Conservation (phyloP, 35 echinoderm and acorn worm species). For the Eucidaris tribuloides region DNA sequence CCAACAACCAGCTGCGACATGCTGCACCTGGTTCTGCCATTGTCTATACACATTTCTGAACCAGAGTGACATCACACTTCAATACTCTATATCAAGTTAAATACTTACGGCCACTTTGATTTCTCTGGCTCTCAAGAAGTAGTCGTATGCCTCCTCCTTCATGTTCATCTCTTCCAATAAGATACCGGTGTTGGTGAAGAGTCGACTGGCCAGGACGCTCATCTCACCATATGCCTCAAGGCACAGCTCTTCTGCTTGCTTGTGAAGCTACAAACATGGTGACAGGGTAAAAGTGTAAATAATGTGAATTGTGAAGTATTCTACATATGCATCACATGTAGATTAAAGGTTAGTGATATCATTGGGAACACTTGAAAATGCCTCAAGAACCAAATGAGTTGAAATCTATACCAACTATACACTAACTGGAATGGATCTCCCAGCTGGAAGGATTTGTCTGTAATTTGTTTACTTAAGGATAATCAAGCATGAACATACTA, state of each 20-base stretch:
- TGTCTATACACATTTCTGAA: no score
- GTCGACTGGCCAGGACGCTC: constrained; percentile 56
- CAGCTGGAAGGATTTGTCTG: no score
- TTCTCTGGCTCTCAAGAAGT: constrained; percentile 24
- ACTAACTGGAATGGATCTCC: no score
- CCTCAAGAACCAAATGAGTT: no score
- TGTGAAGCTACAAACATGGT: constrained; percentile 32
- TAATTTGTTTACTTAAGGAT: no score
- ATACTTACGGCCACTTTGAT: constrained; percentile 61
- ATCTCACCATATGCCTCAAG: constrained; percentile 67
- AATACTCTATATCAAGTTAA: not conserved
- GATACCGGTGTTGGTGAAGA: constrained; percentile 71
- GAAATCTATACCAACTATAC: no score
- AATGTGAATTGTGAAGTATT: not conserved
- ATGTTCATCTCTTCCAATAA: constrained; percentile 52
- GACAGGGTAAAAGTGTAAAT: not conserved
- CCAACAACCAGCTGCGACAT: not conserved
- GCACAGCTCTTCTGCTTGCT: constrained; percentile 53
- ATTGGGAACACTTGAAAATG: no score
- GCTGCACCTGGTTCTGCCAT: no score
- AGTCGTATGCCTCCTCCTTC: constrained; percentile 47
- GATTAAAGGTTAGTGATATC: no score
- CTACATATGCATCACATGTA: no score
- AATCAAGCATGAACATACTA: no score
- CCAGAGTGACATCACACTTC: no score